Evolutionary conservation across 2,888 invertebrate genomes (phyloP).

Genomic region (Creontiades dilutus): DNA sequence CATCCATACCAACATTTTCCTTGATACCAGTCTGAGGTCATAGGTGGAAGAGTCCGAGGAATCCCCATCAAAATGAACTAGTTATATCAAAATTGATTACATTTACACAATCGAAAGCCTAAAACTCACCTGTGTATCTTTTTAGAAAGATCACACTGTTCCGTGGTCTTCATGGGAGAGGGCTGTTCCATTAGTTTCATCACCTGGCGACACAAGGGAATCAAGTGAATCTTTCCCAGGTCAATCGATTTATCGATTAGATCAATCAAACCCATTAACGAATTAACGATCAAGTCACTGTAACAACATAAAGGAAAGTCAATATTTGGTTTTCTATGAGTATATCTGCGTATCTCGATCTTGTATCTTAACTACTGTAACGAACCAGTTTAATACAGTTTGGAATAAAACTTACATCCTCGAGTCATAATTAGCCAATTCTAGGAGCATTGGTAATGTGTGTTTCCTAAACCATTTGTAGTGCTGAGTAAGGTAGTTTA

Average conservation of each 20-base stretch:
- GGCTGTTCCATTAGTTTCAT: constrained; percentile 73
- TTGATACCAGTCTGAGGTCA: no score
- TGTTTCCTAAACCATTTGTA: constrained; percentile 87
- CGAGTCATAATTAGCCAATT: constrained; percentile 51
- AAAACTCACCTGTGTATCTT: constrained; percentile 64
- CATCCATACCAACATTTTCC: no score
- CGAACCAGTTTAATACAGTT: background rate
- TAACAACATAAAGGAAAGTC: constrained; percentile 33
- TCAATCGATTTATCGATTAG: constrained; percentile 68
- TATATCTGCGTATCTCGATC: no score
- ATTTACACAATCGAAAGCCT: no score
- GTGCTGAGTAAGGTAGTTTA: constrained; percentile 84
- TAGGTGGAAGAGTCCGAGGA: no score
- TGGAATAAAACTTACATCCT: constrained; percentile 45
- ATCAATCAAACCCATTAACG: constrained; percentile 56
- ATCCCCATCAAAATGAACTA: no score
- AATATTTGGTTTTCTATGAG: no score
- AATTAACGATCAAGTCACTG: constrained; percentile 45
- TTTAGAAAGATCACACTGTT: constrained; percentile 72
- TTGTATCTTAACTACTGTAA: no score
- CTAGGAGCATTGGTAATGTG: constrained; percentile 78
- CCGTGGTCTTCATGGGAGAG: constrained; percentile 72
- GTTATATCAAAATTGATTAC: no score
- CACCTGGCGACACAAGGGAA: constrained; percentile 74
- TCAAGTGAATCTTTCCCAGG: constrained; percentile 69